Evolutionary conservation across 92 coral and sea anemone genomes (phyloP).

Genomic region (Montipora capitata): DNA sequence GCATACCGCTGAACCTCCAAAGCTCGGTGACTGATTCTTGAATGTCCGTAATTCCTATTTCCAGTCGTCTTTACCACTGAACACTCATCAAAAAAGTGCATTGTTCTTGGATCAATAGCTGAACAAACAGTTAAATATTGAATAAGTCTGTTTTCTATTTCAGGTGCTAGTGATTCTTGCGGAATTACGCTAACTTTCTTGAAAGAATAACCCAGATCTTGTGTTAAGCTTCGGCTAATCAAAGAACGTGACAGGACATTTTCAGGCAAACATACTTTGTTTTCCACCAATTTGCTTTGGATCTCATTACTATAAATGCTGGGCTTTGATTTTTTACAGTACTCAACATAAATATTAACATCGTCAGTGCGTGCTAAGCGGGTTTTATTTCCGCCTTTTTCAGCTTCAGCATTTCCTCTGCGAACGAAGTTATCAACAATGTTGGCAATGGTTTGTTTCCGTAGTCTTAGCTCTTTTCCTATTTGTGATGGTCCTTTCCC

Average conservation of each 20-base stretch:
- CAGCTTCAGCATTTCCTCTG: slow-evolving; percentile 6
- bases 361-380: slow-evolving; percentile 21
- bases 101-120: slow-evolving; percentile 4
- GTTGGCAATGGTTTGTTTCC: slow-evolving; percentile 1
- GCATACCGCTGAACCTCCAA: slow-evolving; percentile 59
- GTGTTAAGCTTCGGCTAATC: slow-evolving; percentile 17
- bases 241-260: slow-evolving; percentile 39
- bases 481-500: slow-evolving; percentile 15
- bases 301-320: slow-evolving; percentile 29
- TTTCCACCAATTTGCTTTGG: slow-evolving; percentile 28
- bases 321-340: slow-evolving; percentile 33
- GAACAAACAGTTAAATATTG: slow-evolving; percentile 2
- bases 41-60: slow-evolving; percentile 40
- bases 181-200: slow-evolving; percentile 21
- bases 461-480: slow-evolving; percentile 14
- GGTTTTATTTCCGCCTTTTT: slow-evolving; percentile 19
- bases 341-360: slow-evolving; percentile 3
- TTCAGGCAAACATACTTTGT: slow-evolving; percentile 14
- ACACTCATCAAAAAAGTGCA: slow-evolving; percentile 52
- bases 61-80: slow-evolving; percentile 62
- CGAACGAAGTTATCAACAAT: slow-evolving; percentile 21
- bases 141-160: slow-evolving; percentile 6
- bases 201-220: slow-evolving; percentile 22
- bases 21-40: slow-evolving; percentile 23
- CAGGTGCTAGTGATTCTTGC: slow-evolving; percentile 24